Conservation (phyloP, 1,140 invertebrate species). For the Drosophila guanche region DNA sequence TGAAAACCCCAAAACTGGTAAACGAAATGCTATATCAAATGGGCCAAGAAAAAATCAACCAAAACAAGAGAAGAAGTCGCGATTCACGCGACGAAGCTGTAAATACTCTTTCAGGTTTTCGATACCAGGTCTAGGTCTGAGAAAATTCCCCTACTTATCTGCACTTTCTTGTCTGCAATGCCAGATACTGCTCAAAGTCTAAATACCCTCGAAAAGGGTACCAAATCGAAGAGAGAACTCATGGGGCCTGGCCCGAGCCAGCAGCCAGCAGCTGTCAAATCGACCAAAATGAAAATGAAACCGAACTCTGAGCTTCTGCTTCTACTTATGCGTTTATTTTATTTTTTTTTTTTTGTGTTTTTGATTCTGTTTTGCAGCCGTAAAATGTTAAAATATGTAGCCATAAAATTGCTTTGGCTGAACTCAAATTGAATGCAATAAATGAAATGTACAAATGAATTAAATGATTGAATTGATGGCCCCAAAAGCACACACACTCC, state of each 20-base stretch:
- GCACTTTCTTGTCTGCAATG: background rate
- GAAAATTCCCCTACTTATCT: slow-evolving; percentile 13
- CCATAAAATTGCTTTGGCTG: slow-evolving; percentile 63
- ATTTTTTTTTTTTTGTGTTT: slow-evolving; percentile 11
- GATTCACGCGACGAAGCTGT: background rate
- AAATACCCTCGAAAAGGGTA: background rate
- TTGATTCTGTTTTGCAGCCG: slow-evolving; percentile 17
- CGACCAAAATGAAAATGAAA: slow-evolving; percentile 69
- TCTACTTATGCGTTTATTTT: slow-evolving; percentile 11
- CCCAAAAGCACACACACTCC: slow-evolving; percentile 6
- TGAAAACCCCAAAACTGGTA: slow-evolving; percentile 73
- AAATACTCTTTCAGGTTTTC: too few species aligned
- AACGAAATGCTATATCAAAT: slow-evolving; percentile 69
- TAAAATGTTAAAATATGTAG: slow-evolving; percentile 73
- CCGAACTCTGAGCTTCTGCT: slow-evolving; percentile 41
- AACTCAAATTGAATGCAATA: slow-evolving; percentile 67
- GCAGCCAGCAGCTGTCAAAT: slow-evolving; percentile 58
- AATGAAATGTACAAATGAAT: slow-evolving; percentile 68
- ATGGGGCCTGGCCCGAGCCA: background rate
- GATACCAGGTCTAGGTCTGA: too few species aligned
- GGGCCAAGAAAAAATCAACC: slow-evolving; percentile 23
- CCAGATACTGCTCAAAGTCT: background rate
- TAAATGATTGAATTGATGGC: slow-evolving; percentile 47
- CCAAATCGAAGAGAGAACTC: too few species aligned
- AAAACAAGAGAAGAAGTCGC: slow-evolving; percentile 31